Evolutionary conservation across 2,113 vertebrate genomes (phyloP).

Genomic region (Gambusia holbrooki): DNA sequence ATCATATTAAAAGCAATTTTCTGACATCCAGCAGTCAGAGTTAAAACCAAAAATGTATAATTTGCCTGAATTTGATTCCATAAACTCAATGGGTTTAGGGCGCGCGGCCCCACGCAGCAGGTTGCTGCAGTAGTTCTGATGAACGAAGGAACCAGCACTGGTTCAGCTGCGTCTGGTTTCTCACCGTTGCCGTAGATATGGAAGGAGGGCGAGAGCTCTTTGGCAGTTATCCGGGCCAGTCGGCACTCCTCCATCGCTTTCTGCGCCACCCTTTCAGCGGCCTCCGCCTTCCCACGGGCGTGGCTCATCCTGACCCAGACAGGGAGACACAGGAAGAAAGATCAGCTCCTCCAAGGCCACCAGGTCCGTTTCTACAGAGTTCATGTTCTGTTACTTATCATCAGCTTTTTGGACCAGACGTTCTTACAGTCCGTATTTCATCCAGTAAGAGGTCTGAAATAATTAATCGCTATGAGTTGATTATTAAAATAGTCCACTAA

Average conservation of each 20-base stretch:
- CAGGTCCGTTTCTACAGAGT: not conserved
- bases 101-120: no score
- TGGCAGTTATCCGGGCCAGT: conserved; percentile 95
- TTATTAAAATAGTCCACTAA: no score
- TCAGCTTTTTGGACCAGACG: not conserved
- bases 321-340: conserved; percentile 15
- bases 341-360: not conserved
- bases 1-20: no score
- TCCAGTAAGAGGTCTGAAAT: no score
- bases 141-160: not conserved
- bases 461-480: no score
- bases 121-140: no score
- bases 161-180: conserved; percentile 44
- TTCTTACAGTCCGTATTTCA: not conserved
- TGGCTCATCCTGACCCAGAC: conserved; percentile 88
- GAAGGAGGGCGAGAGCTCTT: conserved; percentile 97
- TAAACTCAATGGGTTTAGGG: no score
- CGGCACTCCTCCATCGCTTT: conserved; percentile 93
- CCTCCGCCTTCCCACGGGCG: conserved; percentile 93
- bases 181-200: conserved; percentile 96
- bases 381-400: not conserved
- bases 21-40: no score
- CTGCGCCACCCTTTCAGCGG: conserved; percentile 89
- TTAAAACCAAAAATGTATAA: no score
- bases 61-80: no score